Conservation (phyloP, 2,113 vertebrate genomes). For the Sander vitreus region DNA sequence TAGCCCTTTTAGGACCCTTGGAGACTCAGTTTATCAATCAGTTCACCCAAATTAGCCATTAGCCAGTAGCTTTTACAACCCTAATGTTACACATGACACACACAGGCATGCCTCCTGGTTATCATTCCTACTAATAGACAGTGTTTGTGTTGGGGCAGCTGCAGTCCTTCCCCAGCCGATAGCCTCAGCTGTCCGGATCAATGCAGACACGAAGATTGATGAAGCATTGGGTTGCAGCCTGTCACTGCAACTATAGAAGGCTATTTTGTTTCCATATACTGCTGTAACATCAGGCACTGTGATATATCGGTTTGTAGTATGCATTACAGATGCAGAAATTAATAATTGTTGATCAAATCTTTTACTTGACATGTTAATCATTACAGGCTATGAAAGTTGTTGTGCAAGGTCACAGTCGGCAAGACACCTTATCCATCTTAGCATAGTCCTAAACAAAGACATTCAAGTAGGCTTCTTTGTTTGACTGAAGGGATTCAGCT, state of each 20-base stretch:
- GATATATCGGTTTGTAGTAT: not conserved
- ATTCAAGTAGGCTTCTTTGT: conserved; percentile 32
- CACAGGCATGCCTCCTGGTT: not conserved
- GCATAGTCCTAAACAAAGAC: conserved; percentile 42
- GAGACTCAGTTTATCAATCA: not conserved
- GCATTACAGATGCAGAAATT: not conserved
- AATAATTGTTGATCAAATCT: not conserved
- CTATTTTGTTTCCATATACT: not conserved
- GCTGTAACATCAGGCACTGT: conserved; percentile 1
- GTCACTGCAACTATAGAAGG: conserved; percentile 4
- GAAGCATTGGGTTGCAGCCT: not conserved
- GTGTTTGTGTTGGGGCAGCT: conserved; percentile 18
- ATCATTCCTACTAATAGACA: not conserved
- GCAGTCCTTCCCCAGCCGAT: conserved; percentile 1
- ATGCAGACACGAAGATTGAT: conserved; percentile 40
- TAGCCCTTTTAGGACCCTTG: not conserved
- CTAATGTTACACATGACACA: not conserved
- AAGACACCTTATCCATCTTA: conserved; percentile 41
- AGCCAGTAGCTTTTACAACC: not conserved
- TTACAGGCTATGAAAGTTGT: not conserved
- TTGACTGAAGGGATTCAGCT: not conserved
- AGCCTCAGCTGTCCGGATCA: conserved; percentile 28
- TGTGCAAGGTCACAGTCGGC: conserved; percentile 41
- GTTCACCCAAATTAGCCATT: not conserved
- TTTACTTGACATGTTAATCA: not conserved